Base-by-base conservation (phyloP, 2,888 invertebrate species). In the Agrochola macilenta region DNA sequence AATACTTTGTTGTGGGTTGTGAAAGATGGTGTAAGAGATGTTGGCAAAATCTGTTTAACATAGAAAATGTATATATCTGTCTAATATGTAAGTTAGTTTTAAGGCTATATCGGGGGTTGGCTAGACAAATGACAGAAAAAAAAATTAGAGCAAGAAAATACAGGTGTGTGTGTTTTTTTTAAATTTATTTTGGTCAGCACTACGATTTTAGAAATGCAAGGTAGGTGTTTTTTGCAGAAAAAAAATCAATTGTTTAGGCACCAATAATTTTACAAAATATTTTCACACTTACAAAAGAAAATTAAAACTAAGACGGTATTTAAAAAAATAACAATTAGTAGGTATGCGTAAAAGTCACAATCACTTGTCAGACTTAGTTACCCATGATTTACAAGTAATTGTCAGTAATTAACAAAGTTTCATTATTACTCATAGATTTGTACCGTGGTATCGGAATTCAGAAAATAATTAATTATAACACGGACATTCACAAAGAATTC, bases 1-100 rank as follows among this genome's bases (percentile, higher is more conserved):
- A 26, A 35, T 71, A 78, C 70, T 69, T 66, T 75, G 82, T 79
- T 76, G 54, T n/a, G 0, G 5, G 14, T 83, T 83, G 80, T 30
- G 83, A 70, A 83, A 83, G 39, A 81, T 17, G 8, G 14, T 30
- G 46, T 57, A 14, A 35, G 17, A 54, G 17, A 8, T 46, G 17
- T 5, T 26, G 60, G n/a, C 52, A 60, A 52, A 39, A 14, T 54
- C 23, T 30, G 23, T 17, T 9, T 5, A 12, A 63, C 3, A 39
- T 5, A 71, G 39, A 3, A 35, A 35, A 35, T 35, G 1, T 35
- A 35, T 35, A 35, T 35, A 35, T 35, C 35, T 4, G 39, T 39
- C 39, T 39, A 39, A 7, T 39, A 39, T 39, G 1, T 26, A 26
- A 39, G 60, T 46, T n/a, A 68, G 14, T 9, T 1, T 14, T 68